Percentiles rank a stretch among this genome's conserved stretches.
Evolutionary conservation across 2,888 invertebrate genomes (phyloP).

Genomic region (Leptodirus hochenwartii): DNA sequence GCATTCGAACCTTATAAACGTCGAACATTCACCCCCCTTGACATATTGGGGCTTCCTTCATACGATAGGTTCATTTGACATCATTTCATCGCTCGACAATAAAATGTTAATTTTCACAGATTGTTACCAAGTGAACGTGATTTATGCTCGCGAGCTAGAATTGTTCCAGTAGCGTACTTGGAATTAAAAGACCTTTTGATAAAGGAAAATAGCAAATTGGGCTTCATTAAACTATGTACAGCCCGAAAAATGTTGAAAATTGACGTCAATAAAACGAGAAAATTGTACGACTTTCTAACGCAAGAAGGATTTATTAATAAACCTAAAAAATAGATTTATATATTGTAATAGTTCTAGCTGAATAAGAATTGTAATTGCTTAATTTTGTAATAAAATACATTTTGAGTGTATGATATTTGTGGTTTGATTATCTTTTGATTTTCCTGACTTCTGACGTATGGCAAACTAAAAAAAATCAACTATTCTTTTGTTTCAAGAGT

Average conservation of each 20-base stretch:
- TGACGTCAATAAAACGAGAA: conserved; percentile 83
- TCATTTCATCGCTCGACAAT: too few species aligned
- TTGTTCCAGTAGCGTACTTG: conserved; percentile 60
- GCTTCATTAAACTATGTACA: conserved; percentile 57
- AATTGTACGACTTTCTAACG: conserved; percentile 62
- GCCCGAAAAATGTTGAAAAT: conserved; percentile 75
- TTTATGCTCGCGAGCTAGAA: conserved; percentile 55
- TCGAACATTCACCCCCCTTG: conserved; percentile 34
- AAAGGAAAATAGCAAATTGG: conserved; percentile 56
- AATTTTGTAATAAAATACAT: not conserved
- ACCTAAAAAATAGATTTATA: conserved; percentile 15
- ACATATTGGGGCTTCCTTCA: conserved; percentile 57
- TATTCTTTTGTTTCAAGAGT: conserved; percentile 3
- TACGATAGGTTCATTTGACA: conserved; percentile 51
- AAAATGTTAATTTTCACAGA: too few species aligned
- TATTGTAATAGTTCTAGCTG: not conserved
- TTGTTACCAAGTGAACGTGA: conserved; percentile 44
- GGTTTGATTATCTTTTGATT: conserved; percentile 2
- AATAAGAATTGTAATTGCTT: not conserved
- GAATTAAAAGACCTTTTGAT: conserved; percentile 60
- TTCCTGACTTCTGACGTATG: not conserved
- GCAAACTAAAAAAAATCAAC: not conserved
- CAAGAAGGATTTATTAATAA: conserved; percentile 53
- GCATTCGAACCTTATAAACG: conserved; percentile 19
- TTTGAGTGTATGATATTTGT: conserved; percentile 1